These are phyloP conservation scores for Vultur gryphus DNA, from an alignment of 2,797 vertebrate genomes.

Conservation along the genomic window DNA sequence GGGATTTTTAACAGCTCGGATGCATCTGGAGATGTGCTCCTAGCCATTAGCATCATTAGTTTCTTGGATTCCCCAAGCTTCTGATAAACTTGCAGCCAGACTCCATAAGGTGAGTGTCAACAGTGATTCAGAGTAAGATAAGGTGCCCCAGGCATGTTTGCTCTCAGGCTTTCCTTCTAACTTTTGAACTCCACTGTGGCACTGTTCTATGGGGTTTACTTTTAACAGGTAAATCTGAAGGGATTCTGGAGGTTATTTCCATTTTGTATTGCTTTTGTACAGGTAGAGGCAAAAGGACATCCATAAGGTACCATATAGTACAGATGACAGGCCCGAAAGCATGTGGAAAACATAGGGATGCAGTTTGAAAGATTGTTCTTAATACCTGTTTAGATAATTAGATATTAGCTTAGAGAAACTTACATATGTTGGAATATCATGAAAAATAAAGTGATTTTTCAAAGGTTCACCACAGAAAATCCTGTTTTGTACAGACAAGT, in stretches of 20 bases:
- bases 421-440: rapidly evolving
- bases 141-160: background rate
- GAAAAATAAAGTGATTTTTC: background rate
- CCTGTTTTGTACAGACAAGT: background rate
- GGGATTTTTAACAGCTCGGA: background rate
- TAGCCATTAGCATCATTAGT: background rate
- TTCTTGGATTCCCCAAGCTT: background rate
- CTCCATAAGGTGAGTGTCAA: background rate
- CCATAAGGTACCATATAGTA: background rate
- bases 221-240: background rate
- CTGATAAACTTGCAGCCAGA: background rate
- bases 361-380: background rate
- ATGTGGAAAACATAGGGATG: background rate
- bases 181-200: background rate
- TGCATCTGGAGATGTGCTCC: background rate
- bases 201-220: background rate
- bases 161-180: background rate
- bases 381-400: background rate
- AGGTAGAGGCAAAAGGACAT: background rate
- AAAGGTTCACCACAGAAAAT: background rate
- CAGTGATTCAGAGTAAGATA: background rate
- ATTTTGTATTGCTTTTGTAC: background rate
- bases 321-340: background rate
- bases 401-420: background rate
- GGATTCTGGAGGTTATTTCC: background rate